These are phyloP conservation scores for Alauda arvensis DNA, from an alignment of 2,797 vertebrate species.

Conservation along the genomic window DNA sequence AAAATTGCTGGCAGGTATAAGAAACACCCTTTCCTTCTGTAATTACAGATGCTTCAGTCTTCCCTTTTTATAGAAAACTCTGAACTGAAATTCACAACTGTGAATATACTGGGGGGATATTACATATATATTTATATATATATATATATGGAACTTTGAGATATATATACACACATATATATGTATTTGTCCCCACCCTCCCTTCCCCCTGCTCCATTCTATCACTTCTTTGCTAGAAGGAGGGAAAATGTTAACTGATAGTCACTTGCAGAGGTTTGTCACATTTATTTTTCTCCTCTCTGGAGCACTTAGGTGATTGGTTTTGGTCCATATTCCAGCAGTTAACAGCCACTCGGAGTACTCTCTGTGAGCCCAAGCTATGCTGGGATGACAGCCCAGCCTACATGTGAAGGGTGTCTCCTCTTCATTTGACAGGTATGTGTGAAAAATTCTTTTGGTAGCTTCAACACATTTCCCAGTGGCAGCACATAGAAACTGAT, in stretches of 20 bases:
- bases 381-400: background rate
- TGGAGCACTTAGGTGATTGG: constrained; percentile 35
- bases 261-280: constrained; percentile 21
- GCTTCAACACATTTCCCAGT: constrained; percentile 44
- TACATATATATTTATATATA: background rate
- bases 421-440: constrained; percentile 24
- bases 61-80: background rate
- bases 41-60: constrained; percentile 1
- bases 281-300: constrained; percentile 39
- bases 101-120: background rate
- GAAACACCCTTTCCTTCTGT: background rate
- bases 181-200: background rate
- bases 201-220: background rate
- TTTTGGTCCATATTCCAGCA: constrained; percentile 28
- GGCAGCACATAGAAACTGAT: constrained; percentile 33
- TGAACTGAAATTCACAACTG: background rate
- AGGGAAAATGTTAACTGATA: constrained; percentile 1
- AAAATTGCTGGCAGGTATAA: background rate
- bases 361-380: background rate
- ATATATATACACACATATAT: background rate
- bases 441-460: constrained; percentile 25
- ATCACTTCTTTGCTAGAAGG: constrained; percentile 1
- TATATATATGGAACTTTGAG: background rate
- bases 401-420: background rate
- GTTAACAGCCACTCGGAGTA: background rate